Base-by-base conservation (phyloP, 2,797 vertebrate genomes). In the Peromyscus eremicus region DNA sequence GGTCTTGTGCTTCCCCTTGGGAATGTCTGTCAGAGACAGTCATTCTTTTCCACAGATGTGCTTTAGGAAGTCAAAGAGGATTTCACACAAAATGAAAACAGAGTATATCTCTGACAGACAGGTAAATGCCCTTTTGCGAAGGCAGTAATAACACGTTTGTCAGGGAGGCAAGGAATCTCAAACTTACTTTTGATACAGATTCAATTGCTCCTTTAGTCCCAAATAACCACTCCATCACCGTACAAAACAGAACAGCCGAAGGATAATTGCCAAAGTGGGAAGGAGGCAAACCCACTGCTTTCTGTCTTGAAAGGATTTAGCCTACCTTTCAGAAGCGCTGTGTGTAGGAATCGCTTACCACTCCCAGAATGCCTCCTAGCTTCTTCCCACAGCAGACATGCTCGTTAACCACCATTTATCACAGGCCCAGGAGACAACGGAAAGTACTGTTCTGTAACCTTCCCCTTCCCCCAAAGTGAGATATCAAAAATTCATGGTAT, bases 201-300 rank as follows among this genome's bases (percentile, higher is more conserved):
- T 98, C 97, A 96, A 94, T 97, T 95, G 91, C 86, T 97, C 80
- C 89, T 97, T 97, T 96, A 97, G 96, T 97, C 94, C 93, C 75
- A 97, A 97, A 96, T 92, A 98, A 97, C 91, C 70, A 93, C 92
- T 96, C 94, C 40, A 34, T 76, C 94, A 91, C 81, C 13, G 40
- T 71, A 96, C 57, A 91, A 94, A 97, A 94, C 70, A 77, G 94
- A 97, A 91, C 80, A 97, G 77, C 83, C 60, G 14, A 80, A 94
- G 83, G 94, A 96, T 97, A 97, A 97, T 83, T 97, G 96, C 91
- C 8, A 57, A 94, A 96, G 93, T 34, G 76, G 68, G 90, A 87
- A 91, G 88, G 92, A 91, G 92, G 89, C 71, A 88, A 97, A 89
- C 94, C 95, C 55, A 83, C 92, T 4, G n/a, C 91, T 87, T 96